Base-by-base conservation (phyloP, 2,797 vertebrate species). In the Sebastes miniatus region DNA sequence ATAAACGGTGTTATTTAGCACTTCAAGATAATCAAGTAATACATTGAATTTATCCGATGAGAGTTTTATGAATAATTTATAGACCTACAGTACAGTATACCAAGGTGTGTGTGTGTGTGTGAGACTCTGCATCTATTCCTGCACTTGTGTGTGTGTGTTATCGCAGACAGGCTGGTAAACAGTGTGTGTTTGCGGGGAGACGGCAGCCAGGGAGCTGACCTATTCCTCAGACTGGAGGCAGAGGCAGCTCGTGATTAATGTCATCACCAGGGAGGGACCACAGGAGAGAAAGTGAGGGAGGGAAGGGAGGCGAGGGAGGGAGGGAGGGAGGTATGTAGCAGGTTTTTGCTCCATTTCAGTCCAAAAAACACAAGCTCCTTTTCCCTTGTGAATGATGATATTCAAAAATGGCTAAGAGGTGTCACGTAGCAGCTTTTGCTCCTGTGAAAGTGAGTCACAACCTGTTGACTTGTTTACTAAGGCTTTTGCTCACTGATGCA, bases 171-270 rank as follows among this genome's bases (percentile, higher is more conserved):
- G 73, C 72, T 66, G 85, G 86, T 88, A 91, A 91, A 92, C 79
- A 86, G 65, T 85, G 91, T 78, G 81, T 91, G 88, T 91, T 87
- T 89, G 77, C 61, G 57, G 83, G 84, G 72, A 83, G 89, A 82
- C 76, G 1, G 84, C 83, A 90, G 88, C 89, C 87, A 68, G 91
- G 92, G 94, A 93, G 76, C 83, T 94, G 93, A 95, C 93, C 94
- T 95, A 93, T 93, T 93, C 92, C 74, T 86, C 83, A 88, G 90
- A 88, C 90, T 90, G 89, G 86, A 93, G 91, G 91, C 34, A 73
- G 87, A 90, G 87, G 85, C 85, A 81, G 82, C 84, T 66, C 67
- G 73, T 95, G 93, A 93, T 94, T 92, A 94, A 94, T 93, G 91
- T 93, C 93, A 93, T 76, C 87, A 79, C 81, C 65, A 77, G 89